Evolutionary conservation across 2,797 vertebrate species (phyloP).

Genomic region (Etheostoma perlongum): DNA sequence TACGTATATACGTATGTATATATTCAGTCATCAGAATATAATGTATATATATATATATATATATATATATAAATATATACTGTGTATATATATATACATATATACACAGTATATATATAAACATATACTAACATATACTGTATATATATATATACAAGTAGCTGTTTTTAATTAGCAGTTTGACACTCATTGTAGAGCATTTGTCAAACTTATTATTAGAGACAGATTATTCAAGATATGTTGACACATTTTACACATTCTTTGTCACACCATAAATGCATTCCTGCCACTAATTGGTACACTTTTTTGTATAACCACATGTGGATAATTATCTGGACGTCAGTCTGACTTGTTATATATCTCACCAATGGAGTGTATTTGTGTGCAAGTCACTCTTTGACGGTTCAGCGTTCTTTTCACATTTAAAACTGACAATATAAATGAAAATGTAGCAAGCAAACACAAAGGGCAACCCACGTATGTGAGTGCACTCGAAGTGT

Average conservation of each 20-base stretch:
- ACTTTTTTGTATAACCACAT: conserved; percentile 17
- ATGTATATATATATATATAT: too few species aligned
- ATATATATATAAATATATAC: too few species aligned
- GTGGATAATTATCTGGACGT: conserved; percentile 30
- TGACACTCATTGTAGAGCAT: conserved; percentile 14
- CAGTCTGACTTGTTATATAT: conserved; percentile 16
- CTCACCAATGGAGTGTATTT: neutral
- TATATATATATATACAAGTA: neutral
- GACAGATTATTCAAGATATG: conserved; percentile 20
- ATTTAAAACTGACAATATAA: conserved; percentile 26
- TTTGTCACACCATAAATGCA: conserved; percentile 25
- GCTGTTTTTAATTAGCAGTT: conserved; percentile 48
- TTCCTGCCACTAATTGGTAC: conserved; percentile 38
- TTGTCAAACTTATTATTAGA: conserved; percentile 11
- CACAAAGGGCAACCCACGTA: conserved; percentile 37
- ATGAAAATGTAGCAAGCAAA: conserved; percentile 38
- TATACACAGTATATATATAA: too few species aligned
- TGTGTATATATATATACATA: too few species aligned
- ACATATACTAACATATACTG: too few species aligned
- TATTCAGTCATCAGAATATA: too few species aligned
- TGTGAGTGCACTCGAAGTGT: conserved; percentile 55
- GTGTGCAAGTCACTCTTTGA: neutral
- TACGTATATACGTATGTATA: too few species aligned
- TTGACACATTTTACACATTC: conserved; percentile 45
- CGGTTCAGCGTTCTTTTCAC: neutral